Conservation (phyloP, 2,113 vertebrate genomes). For the Mus pahari region DNA sequence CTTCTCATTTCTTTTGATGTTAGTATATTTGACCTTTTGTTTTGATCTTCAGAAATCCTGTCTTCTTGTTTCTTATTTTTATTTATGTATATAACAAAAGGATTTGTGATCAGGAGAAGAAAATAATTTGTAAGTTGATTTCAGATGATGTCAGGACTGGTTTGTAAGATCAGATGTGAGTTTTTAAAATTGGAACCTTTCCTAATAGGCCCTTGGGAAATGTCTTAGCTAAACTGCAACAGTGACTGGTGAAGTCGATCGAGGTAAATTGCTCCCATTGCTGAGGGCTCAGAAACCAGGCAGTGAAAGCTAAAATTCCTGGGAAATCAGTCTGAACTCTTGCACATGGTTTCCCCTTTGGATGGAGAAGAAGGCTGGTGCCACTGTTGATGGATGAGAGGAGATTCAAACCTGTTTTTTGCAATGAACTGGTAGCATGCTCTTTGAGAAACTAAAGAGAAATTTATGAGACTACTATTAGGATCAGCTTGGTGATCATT, state of each 20-base stretch:
- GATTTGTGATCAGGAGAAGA: constrained; percentile 67
- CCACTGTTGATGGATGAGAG: constrained; percentile 68
- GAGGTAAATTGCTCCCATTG: constrained; percentile 82
- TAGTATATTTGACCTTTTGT: constrained; percentile 36
- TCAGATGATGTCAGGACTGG: constrained; percentile 71
- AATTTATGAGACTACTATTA: constrained; percentile 65
- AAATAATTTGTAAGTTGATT: constrained; percentile 68
- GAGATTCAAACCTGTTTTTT: constrained; percentile 64
- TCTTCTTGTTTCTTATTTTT: constrained; percentile 38
- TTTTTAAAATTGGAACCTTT: constrained; percentile 82
- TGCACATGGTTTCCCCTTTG: constrained; percentile 74
- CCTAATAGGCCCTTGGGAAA: constrained; percentile 82
- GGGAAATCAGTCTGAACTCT: constrained; percentile 80
- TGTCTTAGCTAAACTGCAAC: constrained; percentile 82
- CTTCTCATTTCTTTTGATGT: constrained; percentile 42
- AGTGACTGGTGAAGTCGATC: constrained; percentile 81
- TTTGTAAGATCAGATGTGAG: constrained; percentile 80
- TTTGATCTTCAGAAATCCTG: constrained; percentile 23
- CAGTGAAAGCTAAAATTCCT: constrained; percentile 71
- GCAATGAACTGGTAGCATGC: constrained; percentile 36
- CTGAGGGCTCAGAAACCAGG: constrained; percentile 78
- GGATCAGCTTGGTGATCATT: constrained; percentile 65
- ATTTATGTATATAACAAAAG: constrained; percentile 57
- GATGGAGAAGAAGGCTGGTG: constrained; percentile 50
- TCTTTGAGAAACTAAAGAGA: constrained; percentile 53